These are phyloP conservation scores for Keiferia lycopersicella DNA, from an alignment of 2,888 invertebrate genomes.

Conservation along the genomic window DNA sequence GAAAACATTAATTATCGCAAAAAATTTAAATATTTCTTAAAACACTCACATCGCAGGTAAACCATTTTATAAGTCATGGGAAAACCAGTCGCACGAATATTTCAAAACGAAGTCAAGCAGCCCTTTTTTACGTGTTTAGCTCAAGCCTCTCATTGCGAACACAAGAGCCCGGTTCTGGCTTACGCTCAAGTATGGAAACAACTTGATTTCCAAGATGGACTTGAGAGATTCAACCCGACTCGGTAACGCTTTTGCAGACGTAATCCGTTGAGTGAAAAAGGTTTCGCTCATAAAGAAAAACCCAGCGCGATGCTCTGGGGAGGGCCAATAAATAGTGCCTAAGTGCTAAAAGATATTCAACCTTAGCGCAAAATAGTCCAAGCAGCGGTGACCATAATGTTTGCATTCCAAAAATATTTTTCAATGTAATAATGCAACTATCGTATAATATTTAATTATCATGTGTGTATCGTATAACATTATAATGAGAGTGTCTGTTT, in stretches of 20 bases:
- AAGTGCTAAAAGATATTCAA: constrained; percentile 30
- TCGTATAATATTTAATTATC: no score
- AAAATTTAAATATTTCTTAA: neutral
- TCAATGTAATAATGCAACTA: no score
- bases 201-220: constrained; percentile 15
- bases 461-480: no score
- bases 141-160: neutral
- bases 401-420: no score
- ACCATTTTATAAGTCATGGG: no score
- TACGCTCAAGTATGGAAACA: neutral
- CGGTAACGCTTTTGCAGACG: constrained; percentile 15
- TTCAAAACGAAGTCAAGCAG: neutral
- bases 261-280: constrained; percentile 28
- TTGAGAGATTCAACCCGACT: constrained; percentile 3
- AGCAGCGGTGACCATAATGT: no score
- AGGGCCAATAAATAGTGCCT: constrained; percentile 27
- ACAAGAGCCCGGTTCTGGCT: neutral
- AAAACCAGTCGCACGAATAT: neutral
- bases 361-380: neutral
- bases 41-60: neutral
- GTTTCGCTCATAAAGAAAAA: constrained; percentile 27
- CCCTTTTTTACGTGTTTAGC: neutral
- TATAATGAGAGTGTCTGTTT: no score
- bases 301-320: constrained; percentile 10
- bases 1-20: no score